Percentiles rank a stretch among this genome's conserved stretches.
phyloP scores from a whole-genome alignment of 2,113 vertebrate genomes.

The Scophthalmus maximus region DNA sequence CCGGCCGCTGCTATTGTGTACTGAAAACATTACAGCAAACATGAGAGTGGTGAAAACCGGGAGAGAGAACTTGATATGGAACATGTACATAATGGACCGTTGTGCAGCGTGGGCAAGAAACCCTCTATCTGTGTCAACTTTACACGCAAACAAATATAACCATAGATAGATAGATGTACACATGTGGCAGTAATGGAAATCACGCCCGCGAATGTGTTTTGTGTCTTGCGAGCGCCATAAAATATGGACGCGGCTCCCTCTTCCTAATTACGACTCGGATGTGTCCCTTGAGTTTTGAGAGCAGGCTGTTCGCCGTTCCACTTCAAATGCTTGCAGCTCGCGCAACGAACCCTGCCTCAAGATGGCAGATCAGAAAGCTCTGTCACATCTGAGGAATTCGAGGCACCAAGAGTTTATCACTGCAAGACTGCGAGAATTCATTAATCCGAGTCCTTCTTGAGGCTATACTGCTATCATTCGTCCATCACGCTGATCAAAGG shows the following conservation, averaged over 20 bases:
- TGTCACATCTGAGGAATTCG: slow-evolving; percentile 49
- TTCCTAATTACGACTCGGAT: slow-evolving; percentile 58
- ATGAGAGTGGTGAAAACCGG: slow-evolving; percentile 61
- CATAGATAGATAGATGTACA: background rate
- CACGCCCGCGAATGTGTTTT: slow-evolving; percentile 21
- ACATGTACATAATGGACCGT: slow-evolving; percentile 63
- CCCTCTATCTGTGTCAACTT: slow-evolving; percentile 44
- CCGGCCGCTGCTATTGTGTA: slow-evolving; percentile 68
- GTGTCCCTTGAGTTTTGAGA: slow-evolving; percentile 60
- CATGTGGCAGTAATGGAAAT: slow-evolving; percentile 38
- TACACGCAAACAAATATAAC: slow-evolving; percentile 10
- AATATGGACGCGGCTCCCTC: slow-evolving; percentile 46
- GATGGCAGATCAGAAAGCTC: slow-evolving; percentile 58
- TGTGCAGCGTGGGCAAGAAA: slow-evolving; percentile 46
- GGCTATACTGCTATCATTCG: background rate
- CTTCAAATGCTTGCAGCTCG: slow-evolving; percentile 53
- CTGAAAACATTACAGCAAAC: slow-evolving; percentile 75
- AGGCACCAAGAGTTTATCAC: slow-evolving; percentile 24
- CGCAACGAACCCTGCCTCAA: slow-evolving; percentile 36
- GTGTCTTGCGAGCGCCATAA: slow-evolving; percentile 23
- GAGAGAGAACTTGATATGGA: slow-evolving; percentile 68
- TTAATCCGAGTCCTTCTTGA: slow-evolving; percentile 1
- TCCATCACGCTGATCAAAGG: slow-evolving; percentile 3
- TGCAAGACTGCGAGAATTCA: slow-evolving; percentile 15
- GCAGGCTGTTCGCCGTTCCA: slow-evolving; percentile 56